These are phyloP conservation scores for Trissolcus japonicus DNA, from an alignment of 2,888 invertebrate species.

Conservation along the genomic window DNA sequence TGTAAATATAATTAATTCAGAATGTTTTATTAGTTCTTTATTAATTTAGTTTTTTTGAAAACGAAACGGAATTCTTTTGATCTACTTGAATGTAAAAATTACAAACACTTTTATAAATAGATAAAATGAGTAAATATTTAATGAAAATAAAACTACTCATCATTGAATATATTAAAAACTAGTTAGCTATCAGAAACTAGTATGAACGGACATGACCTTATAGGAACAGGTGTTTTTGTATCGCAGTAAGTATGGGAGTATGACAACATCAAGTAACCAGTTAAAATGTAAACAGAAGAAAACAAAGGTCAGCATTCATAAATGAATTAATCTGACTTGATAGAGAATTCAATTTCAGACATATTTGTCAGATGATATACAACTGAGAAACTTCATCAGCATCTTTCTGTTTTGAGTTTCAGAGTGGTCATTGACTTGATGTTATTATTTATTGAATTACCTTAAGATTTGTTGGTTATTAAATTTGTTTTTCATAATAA, in stretches of 20 bases:
- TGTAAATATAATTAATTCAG: no score
- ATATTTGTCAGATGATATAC: not conserved
- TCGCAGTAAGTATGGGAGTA: not conserved
- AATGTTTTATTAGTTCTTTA: not conserved
- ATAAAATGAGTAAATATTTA: not conserved
- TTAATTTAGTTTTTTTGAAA: not conserved
- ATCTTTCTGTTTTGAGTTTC: not conserved
- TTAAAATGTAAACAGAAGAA: slow-evolving; percentile 17
- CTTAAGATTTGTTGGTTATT: not conserved
- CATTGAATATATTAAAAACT: slow-evolving; percentile 24
- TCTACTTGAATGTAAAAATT: not conserved
- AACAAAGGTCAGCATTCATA: slow-evolving; percentile 16
- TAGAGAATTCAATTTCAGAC: not conserved
- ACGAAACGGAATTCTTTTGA: not conserved
- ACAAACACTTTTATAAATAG: not conserved
- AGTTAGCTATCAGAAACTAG: slow-evolving; percentile 20
- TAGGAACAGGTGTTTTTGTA: slow-evolving; percentile 3
- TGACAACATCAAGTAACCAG: slow-evolving; percentile 15
- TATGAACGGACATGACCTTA: slow-evolving; percentile 14
- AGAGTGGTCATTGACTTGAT: not conserved
- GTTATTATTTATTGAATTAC: not conserved
- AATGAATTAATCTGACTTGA: not conserved
- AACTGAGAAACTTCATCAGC: not conserved
- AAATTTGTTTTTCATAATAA: not conserved
- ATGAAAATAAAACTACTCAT: slow-evolving; percentile 6